These are phyloP conservation scores for Ericerus pela DNA, from an alignment of 1,140 invertebrate species.

Conservation along the genomic window DNA sequence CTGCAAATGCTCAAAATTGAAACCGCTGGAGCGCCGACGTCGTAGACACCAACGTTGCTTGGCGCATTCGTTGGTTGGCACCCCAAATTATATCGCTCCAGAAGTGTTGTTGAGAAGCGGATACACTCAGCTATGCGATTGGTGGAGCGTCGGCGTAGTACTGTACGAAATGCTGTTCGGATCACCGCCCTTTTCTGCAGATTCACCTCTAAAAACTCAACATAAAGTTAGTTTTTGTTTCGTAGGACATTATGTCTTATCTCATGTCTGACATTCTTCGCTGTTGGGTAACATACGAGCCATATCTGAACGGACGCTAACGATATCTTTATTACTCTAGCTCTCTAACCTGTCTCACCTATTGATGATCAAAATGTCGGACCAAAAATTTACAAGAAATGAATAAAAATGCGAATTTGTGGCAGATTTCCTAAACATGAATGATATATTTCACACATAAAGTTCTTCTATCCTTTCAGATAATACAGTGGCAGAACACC, in stretches of 20 bases:
- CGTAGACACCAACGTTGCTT: slow-evolving; percentile 82
- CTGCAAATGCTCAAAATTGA: slow-evolving; percentile 57
- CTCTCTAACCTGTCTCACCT: no score
- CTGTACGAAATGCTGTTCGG: slow-evolving; percentile 98
- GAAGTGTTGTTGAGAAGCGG: slow-evolving; percentile 86
- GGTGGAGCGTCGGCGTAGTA: slow-evolving; percentile 99
- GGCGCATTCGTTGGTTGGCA: slow-evolving; percentile 95
- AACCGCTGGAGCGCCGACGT: slow-evolving; percentile 68
- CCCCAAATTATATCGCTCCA: slow-evolving; percentile 98
- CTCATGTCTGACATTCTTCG: no score
- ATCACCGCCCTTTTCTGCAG: slow-evolving; percentile 88
- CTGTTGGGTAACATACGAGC: no score
- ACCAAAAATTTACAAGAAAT: no score
- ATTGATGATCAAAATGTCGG: no score
- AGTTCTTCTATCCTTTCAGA: slow-evolving; percentile 40
- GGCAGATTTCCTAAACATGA: background rate
- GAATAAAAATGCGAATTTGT: no score
- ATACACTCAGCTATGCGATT: slow-evolving; percentile 95
- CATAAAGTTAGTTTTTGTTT: slow-evolving; percentile 56
- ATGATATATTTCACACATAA: background rate
- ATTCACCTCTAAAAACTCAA: slow-evolving; percentile 87
- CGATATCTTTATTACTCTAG: no score
- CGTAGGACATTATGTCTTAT: background rate
- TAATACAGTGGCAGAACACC: slow-evolving; percentile 90
- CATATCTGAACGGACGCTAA: no score